Conservation (phyloP, 1,140 invertebrate genomes). For the Zaprionus davidi region DNA sequence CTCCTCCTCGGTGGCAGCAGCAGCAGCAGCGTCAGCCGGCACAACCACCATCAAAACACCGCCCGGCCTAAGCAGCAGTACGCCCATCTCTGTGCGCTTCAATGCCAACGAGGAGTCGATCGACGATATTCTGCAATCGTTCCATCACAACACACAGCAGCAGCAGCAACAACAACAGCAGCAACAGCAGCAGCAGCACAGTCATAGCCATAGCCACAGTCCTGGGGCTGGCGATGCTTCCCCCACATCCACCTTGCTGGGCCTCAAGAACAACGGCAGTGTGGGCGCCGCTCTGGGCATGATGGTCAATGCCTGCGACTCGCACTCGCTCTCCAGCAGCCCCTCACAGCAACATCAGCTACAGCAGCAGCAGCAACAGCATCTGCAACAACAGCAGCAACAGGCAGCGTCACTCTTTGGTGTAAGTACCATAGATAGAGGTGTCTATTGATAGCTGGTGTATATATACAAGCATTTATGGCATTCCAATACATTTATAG, state of each 20-base stretch:
- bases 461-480: too few relatives aligned
- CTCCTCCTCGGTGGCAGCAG: constrained; percentile 29
- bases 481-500: too few relatives aligned
- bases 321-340: constrained; percentile 78
- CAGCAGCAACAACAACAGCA: constrained; percentile 23
- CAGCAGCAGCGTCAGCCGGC: constrained; percentile 22
- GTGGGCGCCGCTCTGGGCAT: constrained; percentile 55
- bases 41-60: constrained; percentile 55
- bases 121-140: constrained; percentile 78
- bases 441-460: constrained; percentile 3
- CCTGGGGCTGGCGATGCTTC: constrained; percentile 65
- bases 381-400: constrained; percentile 52
- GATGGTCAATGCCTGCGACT: constrained; percentile 67
- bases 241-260: constrained; percentile 59
- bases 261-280: constrained; percentile 69
- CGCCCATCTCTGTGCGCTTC: constrained; percentile 80
- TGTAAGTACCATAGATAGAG: constrained; percentile 47
- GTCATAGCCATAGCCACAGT: constrained; percentile 48
- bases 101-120: constrained; percentile 83
- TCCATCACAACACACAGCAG: constrained; percentile 65
- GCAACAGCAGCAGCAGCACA: constrained; percentile 12
- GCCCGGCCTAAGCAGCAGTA: constrained; percentile 61
- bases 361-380: constrained; percentile 55
- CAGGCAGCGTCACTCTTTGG: constrained; percentile 57
- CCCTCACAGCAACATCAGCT: constrained; percentile 63